Evolutionary conservation across 2,113 vertebrate genomes (phyloP).

Genomic region (Nansenia antarctica): DNA sequence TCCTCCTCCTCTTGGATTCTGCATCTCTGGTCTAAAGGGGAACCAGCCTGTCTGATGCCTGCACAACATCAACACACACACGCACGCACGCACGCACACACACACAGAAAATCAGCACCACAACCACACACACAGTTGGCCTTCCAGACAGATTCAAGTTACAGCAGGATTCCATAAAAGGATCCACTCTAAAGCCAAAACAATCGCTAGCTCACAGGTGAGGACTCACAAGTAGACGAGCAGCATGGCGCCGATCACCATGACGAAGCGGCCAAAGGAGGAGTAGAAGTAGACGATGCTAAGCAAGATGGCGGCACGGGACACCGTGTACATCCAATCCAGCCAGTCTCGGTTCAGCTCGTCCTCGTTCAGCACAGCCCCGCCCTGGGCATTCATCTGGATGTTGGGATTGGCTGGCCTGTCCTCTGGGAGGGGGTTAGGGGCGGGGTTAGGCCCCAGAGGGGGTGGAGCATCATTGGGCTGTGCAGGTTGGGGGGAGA

Average conservation of each 20-base stretch:
- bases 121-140: no score
- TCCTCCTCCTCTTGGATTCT: constrained; percentile 67
- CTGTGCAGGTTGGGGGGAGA: constrained; percentile 54
- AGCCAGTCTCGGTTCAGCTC: constrained; percentile 96
- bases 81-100: constrained; percentile 13
- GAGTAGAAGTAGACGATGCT: constrained; percentile 98
- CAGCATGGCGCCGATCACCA: constrained; percentile 94
- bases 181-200: background rate
- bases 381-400: constrained; percentile 85
- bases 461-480: constrained; percentile 78
- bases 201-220: constrained; percentile 42
- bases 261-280: constrained; percentile 92
- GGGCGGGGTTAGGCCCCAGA: constrained; percentile 78
- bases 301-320: constrained; percentile 88
- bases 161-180: background rate
- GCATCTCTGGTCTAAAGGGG: constrained; percentile 86
- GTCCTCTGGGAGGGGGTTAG: constrained; percentile 78
- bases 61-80: constrained; percentile 31
- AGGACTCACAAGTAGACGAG: constrained; percentile 91
- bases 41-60: constrained; percentile 98
- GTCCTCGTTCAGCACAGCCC: constrained; percentile 88
- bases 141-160: background rate
- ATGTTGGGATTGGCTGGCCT: constrained; percentile 85
- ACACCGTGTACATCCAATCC: constrained; percentile 94
- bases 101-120: constrained; percentile 2